Evolutionary conservation across 2,888 invertebrate genomes (phyloP).

Genomic region (Leptinotarsa peninsularis): DNA sequence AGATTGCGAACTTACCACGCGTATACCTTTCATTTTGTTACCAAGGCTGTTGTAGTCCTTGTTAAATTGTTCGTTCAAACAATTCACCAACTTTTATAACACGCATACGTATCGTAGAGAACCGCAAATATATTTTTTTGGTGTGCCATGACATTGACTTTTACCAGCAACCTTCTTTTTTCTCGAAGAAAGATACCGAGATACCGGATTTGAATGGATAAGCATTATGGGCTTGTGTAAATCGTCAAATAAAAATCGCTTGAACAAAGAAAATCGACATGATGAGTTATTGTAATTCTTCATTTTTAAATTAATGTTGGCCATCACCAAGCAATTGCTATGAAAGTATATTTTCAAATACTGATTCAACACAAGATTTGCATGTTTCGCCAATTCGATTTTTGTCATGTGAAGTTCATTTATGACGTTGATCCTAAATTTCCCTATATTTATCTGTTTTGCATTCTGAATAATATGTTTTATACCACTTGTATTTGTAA

Average conservation of each 20-base stretch:
- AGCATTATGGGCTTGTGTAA: no score
- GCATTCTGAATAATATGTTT: no score
- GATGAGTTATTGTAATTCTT: not conserved
- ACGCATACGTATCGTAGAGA: not conserved
- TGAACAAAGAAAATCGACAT: not conserved
- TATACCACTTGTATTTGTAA: no score
- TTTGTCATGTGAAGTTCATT: no score
- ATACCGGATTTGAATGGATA: no score
- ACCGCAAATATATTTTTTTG: conserved; percentile 13
- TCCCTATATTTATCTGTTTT: no score
- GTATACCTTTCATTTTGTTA: conserved; percentile 19
- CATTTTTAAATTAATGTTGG: no score
- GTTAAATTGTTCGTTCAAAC: not conserved
- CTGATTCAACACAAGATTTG: no score
- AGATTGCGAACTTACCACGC: not conserved
- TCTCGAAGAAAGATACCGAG: not conserved
- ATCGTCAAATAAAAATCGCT: not conserved
- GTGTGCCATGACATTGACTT: conserved; percentile 16
- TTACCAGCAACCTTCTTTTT: conserved; percentile 1
- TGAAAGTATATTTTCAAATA: no score
- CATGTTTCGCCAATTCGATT: no score
- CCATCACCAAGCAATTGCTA: no score
- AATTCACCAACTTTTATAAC: not conserved
- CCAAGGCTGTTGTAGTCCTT: not conserved
- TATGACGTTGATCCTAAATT: no score